Evolutionary conservation across 1,140 invertebrate species (phyloP).

Genomic region (Leucophenga varia): DNA sequence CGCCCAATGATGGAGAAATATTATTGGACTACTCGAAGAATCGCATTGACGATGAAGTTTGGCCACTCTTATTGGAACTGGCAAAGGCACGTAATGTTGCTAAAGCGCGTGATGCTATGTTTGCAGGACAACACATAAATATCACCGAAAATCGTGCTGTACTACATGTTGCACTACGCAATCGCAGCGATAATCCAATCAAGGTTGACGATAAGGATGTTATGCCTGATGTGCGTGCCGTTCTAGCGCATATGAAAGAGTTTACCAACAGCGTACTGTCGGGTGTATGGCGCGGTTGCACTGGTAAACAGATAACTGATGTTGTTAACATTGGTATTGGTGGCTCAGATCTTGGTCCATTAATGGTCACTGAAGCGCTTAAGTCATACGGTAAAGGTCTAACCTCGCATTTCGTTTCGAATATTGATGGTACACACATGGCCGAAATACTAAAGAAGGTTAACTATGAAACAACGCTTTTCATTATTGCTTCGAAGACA

Average conservation of each 20-base stretch:
- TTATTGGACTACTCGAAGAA: constrained; percentile 95
- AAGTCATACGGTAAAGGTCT: constrained; percentile 87
- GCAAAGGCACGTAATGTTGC: constrained; percentile 83
- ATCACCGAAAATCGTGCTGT: constrained; percentile 95
- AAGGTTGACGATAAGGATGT: constrained; percentile 89
- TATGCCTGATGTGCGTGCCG: constrained; percentile 86
- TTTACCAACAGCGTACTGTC: constrained; percentile 75
- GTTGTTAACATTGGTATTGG: constrained; percentile 99
- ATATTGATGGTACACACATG: constrained; percentile 97
- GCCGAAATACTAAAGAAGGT: constrained; percentile 89
- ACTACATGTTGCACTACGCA: constrained; percentile 89
- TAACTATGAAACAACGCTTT: constrained; percentile 89
- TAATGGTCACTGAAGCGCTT: constrained; percentile 97
- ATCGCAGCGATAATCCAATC: constrained; percentile 76
- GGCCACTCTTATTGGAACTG: constrained; percentile 75
- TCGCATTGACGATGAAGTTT: constrained; percentile 74
- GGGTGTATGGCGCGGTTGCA: constrained; percentile 73
- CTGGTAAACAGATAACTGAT: constrained; percentile 91
- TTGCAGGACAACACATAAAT: constrained; percentile 91
- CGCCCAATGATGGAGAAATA: constrained; percentile 81
- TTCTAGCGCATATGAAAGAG: constrained; percentile 89
- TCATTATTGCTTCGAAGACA: constrained; percentile 98
- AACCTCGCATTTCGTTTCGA: constrained; percentile 94
- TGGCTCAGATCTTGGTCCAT: constrained; percentile 94
- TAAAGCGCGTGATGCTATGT: constrained; percentile 87